Conservation (phyloP, 2,797 vertebrate species). For the Eulemur mongoz region DNA sequence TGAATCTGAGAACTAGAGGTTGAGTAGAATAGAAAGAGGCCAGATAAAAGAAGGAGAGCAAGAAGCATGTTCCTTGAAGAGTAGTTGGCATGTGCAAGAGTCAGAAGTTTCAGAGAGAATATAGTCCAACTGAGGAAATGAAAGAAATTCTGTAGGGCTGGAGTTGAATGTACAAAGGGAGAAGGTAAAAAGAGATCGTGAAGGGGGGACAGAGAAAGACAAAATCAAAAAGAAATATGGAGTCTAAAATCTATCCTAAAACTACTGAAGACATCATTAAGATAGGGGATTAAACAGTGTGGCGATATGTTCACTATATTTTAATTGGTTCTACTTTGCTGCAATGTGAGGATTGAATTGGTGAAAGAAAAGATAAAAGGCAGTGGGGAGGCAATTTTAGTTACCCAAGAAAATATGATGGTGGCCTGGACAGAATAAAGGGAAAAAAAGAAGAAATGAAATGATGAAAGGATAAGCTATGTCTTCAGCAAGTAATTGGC, state of each 20-base stretch:
- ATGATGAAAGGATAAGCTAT: background rate
- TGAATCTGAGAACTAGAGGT: background rate
- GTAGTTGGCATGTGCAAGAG: background rate
- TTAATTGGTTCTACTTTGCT: background rate
- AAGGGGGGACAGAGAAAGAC: background rate
- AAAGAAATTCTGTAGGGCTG: background rate
- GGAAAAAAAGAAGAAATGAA: background rate
- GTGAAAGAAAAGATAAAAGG: background rate
- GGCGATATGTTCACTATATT: background rate
- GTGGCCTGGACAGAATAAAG: background rate
- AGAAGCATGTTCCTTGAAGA: background rate
- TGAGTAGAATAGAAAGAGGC: background rate
- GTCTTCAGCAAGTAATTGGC: background rate
- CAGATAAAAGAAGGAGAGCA: background rate
- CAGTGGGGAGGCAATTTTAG: background rate
- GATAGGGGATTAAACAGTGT: background rate
- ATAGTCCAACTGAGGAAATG: background rate
- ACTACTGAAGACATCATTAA: background rate
- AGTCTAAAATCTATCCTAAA: background rate
- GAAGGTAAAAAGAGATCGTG: background rate
- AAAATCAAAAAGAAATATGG: background rate
- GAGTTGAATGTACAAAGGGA: background rate
- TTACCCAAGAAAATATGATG: background rate
- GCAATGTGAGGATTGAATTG: background rate
- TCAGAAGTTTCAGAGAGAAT: background rate